Evolutionary conservation across 2,113 vertebrate genomes (phyloP).

Genomic region (Rhinolophus sinicus): DNA sequence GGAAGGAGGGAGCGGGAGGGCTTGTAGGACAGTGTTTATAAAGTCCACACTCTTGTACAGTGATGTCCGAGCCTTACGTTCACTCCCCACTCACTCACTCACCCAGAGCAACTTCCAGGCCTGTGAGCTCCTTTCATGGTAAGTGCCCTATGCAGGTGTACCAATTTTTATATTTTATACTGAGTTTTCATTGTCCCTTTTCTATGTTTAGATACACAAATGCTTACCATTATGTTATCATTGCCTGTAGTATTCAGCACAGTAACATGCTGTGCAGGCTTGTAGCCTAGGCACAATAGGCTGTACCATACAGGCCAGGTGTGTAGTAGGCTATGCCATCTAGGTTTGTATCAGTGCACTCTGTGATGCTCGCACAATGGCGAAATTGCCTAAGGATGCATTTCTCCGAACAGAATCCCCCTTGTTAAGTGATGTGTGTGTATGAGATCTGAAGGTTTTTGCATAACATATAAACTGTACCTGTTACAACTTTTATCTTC

Average conservation of each 20-base stretch:
- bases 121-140: background rate
- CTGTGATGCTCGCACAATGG: too few species aligned
- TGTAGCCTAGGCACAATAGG: background rate
- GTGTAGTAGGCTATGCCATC: background rate
- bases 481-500: background rate
- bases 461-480: background rate
- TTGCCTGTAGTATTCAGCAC: background rate
- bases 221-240: background rate
- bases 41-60: background rate
- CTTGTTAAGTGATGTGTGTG: too few species aligned
- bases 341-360: background rate
- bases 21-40: background rate
- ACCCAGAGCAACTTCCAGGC: background rate
- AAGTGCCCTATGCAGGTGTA: background rate
- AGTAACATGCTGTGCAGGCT: background rate
- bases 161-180: background rate
- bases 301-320: background rate
- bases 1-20: background rate
- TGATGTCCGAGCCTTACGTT: background rate
- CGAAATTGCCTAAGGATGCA: background rate
- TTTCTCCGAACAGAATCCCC: background rate
- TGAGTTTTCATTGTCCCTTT: background rate
- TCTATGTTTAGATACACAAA: background rate
- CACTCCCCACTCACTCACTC: background rate
- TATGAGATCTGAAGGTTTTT: background rate